Evolutionary conservation across 1,140 invertebrate species (phyloP).

Genomic region (Anadara kagoshimensis): DNA sequence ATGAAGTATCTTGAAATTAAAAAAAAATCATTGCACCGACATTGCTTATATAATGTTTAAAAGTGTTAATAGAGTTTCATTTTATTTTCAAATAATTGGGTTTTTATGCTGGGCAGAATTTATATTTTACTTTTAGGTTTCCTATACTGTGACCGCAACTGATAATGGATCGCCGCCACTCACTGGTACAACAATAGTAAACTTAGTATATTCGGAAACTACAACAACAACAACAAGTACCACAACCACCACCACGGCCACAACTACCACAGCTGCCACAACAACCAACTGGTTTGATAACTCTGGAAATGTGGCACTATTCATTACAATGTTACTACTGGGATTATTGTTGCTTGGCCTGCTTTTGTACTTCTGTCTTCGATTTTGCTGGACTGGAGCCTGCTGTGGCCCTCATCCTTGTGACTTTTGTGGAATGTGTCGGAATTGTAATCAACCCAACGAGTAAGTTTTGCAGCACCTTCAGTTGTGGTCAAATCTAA

Average conservation of each 20-base stretch:
- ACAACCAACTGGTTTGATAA: neutral
- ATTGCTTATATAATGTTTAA: neutral
- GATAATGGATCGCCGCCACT: slow-evolving; percentile 17
- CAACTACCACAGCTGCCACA: slow-evolving; percentile 16
- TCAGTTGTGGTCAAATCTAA: too few species aligned
- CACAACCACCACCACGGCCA: slow-evolving; percentile 29
- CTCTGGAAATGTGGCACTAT: too few species aligned
- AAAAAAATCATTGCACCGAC: too few species aligned
- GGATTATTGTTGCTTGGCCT: slow-evolving; percentile 11
- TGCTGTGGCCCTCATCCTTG: slow-evolving; percentile 33
- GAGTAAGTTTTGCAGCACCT: too few species aligned
- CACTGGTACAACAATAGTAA: slow-evolving; percentile 23
- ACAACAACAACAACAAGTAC: slow-evolving; percentile 25
- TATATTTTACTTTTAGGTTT: slow-evolving; percentile 4
- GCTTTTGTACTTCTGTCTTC: slow-evolving; percentile 27
- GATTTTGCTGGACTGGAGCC: slow-evolving; percentile 36
- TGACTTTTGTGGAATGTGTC: slow-evolving; percentile 33
- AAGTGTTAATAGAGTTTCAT: neutral
- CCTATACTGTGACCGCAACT: slow-evolving; percentile 20
- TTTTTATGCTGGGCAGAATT: too few species aligned
- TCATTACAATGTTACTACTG: too few species aligned
- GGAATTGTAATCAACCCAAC: neutral
- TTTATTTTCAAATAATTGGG: too few species aligned
- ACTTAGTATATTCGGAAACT: slow-evolving; percentile 11
- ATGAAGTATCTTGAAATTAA: too few species aligned